Evolutionary conservation across 2,113 vertebrate genomes (phyloP).

Genomic region (Bucco capensis): DNA sequence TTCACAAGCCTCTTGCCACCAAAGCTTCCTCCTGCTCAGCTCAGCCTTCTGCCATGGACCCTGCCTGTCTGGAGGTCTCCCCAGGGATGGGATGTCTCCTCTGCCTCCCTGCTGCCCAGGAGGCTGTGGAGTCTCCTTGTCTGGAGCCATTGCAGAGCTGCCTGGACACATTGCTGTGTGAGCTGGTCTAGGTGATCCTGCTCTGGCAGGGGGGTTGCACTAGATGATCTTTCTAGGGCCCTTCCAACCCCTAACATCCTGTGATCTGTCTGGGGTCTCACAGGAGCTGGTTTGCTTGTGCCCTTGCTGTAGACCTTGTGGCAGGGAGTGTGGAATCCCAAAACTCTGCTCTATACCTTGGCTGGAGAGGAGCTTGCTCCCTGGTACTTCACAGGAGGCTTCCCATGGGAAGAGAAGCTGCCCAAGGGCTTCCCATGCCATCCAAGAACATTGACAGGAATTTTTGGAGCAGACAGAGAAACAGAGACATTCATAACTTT

Average conservation of each 20-base stretch:
- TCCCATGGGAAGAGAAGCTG: background rate
- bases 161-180: too few species aligned
- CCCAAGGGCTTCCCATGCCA: rapidly evolving
- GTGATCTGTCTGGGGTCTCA: background rate
- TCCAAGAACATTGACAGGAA: rapidly evolving
- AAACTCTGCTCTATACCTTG: too few species aligned
- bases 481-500: background rate
- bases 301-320: rapidly evolving
- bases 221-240: too few species aligned
- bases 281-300: rapidly evolving
- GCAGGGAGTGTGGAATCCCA: background rate
- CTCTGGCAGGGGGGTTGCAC: too few species aligned
- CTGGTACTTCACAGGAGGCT: rapidly evolving
- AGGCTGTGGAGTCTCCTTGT: too few species aligned
- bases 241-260: too few species aligned
- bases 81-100: background rate
- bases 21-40: background rate
- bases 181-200: too few species aligned
- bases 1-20: background rate
- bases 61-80: background rate
- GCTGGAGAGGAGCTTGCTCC: background rate
- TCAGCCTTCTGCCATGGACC: rapidly evolving
- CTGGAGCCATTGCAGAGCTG: too few species aligned
- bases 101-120: background rate
- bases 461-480: background rate